These are phyloP conservation scores for Monoplex corrugatus DNA, from an alignment of 2,888 invertebrate genomes.

Conservation along the genomic window DNA sequence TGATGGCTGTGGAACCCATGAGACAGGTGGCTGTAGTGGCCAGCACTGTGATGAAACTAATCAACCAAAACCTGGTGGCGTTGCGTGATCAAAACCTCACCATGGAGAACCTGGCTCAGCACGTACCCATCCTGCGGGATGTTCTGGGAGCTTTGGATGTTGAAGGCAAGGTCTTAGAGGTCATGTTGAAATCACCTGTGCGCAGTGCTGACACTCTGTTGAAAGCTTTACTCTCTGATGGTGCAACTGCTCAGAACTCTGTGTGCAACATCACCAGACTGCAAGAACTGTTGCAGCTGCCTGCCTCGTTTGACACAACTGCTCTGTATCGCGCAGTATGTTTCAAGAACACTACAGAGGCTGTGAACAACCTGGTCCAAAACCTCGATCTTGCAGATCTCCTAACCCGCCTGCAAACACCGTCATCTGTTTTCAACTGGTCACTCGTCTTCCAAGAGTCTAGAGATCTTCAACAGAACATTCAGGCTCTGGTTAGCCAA, in stretches of 20 bases:
- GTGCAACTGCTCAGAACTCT: slow-evolving; percentile 43
- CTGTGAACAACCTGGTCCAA: slow-evolving; percentile 49
- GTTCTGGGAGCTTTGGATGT: slow-evolving; percentile 59
- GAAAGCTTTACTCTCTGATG: slow-evolving; percentile 51
- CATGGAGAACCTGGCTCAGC: slow-evolving; percentile 56
- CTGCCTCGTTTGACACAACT: slow-evolving; percentile 54
- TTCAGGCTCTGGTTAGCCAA: slow-evolving; percentile 54
- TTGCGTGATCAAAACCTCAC: slow-evolving; percentile 58
- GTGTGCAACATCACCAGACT: slow-evolving; percentile 53
- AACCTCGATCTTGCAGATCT: slow-evolving; percentile 54
- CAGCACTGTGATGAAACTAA: slow-evolving; percentile 57
- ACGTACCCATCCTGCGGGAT: slow-evolving; percentile 58
- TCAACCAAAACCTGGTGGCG: slow-evolving; percentile 58
- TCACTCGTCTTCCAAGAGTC: slow-evolving; percentile 54
- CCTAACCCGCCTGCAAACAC: slow-evolving; percentile 41
- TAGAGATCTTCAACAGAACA: slow-evolving; percentile 52
- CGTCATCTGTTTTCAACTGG: slow-evolving; percentile 55
- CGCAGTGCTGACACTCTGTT: slow-evolving; percentile 58
- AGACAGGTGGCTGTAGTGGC: slow-evolving; percentile 57
- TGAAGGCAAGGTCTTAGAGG: slow-evolving; percentile 55
- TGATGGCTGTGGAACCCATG: slow-evolving; percentile 57
- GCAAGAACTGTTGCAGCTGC: slow-evolving; percentile 54
- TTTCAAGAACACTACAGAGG: slow-evolving; percentile 50
- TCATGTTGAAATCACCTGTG: slow-evolving; percentile 59
- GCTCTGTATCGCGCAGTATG: slow-evolving; percentile 58